Base-by-base conservation (phyloP, 2,113 vertebrate species). In the Channa argus region DNA sequence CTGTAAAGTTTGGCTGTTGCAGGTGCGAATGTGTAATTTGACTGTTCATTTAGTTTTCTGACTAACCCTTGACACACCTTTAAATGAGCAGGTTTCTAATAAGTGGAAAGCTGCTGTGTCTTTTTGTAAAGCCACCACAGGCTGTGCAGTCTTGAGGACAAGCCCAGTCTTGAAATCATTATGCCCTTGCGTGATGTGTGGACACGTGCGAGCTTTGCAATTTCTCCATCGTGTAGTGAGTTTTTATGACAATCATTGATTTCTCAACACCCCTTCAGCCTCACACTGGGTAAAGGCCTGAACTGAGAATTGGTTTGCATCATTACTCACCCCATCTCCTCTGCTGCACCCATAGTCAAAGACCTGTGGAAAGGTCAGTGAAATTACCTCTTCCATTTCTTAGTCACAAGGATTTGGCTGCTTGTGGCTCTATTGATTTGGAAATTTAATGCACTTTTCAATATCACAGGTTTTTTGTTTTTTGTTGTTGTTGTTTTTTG, bases 351-450 rank as follows among this genome's bases (percentile, higher is more conserved):
- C 39, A 34, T 43, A 86, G 80, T 82, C 87, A 89, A 62, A 84
- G 82, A 81, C 72, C 63, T 63, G 60, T 13, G 66, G 62, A 91
- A 91, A 90, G 90, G 88, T 87, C 84, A 83, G 66, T 80, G 53
- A 73, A 80, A 80, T 79, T 67, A 77, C 53, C 70, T 74, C 70
- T 39, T 47, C 38, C 13, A n/a, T 64, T 67, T 74, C 34, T 70
- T 38, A 13, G 71, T 62, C 71, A 75, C 41, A 55, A 71, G 12
- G 77, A 79, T 83, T 79, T 68, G 47, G 24, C 43, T 54, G 24
- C 58, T 82, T 71, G 39, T 8, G 14, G 33, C 34, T 11, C 34
- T 81, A 75, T 80, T 74, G 79, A 86, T 88, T 85, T 78, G n/a
- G 63, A 73, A 76, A 54, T 77, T 71, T 68, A 24, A 65, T 58